Evolutionary conservation across 2,888 invertebrate genomes (phyloP).

Genomic region (Synanthedon myopaeformis): DNA sequence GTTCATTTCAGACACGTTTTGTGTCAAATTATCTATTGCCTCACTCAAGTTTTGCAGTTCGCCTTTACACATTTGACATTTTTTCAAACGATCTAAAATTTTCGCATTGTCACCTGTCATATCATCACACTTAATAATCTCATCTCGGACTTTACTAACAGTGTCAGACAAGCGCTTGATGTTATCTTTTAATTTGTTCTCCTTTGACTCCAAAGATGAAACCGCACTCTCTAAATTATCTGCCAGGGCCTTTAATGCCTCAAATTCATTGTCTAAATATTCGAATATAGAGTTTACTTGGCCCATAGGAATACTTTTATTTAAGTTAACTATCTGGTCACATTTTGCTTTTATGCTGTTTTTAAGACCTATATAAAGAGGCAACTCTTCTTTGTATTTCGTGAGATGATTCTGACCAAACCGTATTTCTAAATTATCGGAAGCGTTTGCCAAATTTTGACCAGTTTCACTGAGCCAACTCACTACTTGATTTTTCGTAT

Average conservation of each 20-base stretch:
- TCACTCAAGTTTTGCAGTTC: conserved; percentile 78
- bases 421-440: conserved; percentile 84
- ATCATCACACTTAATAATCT: conserved; percentile 90
- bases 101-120: conserved; percentile 88
- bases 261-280: conserved; percentile 81
- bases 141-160: conserved; percentile 81
- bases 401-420: conserved; percentile 81
- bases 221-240: conserved; percentile 80
- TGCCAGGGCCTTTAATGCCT: conserved; percentile 78
- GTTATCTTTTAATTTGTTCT: conserved; percentile 77
- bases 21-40: conserved; percentile 76
- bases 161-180: conserved; percentile 79
- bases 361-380: conserved; percentile 80
- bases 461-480: conserved; percentile 89
- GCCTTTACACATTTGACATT: conserved; percentile 78
- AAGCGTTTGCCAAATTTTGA: conserved; percentile 79
- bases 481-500: conserved; percentile 83
- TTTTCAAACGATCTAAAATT: conserved; percentile 82
- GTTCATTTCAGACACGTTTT: conserved; percentile 78
- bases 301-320: conserved; percentile 77
- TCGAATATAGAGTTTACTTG: conserved; percentile 76
- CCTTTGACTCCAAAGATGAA: conserved; percentile 79
- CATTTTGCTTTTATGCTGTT: conserved; percentile 84
- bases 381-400: conserved; percentile 88
- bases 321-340: conserved; percentile 81